Evolutionary conservation across 2,888 invertebrate species (phyloP).

Genomic region (Drosophila niveifrons): DNA sequence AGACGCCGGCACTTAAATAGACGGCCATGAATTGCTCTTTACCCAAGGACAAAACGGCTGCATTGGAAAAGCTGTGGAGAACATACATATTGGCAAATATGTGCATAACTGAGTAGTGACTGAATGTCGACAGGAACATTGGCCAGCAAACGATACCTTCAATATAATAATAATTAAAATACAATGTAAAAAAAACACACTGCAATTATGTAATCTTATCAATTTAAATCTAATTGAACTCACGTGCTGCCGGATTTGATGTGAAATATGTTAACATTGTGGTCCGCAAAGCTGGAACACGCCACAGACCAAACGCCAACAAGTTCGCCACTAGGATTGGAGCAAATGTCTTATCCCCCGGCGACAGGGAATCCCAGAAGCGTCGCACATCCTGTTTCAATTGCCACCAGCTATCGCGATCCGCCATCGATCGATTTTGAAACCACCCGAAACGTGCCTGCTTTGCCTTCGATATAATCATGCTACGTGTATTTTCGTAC

Average conservation of each 20-base stretch:
- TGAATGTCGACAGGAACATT: slow-evolving; percentile 97
- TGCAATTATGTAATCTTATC: neutral
- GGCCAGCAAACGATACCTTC: slow-evolving; percentile 92
- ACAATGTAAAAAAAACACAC: slow-evolving; percentile 46
- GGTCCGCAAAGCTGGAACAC: slow-evolving; percentile 89
- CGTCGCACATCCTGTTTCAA: slow-evolving; percentile 70
- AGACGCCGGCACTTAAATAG: slow-evolving; percentile 94
- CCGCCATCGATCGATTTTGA: slow-evolving; percentile 47
- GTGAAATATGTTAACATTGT: slow-evolving; percentile 94
- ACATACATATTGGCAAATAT: slow-evolving; percentile 98
- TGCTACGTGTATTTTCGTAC: slow-evolving; percentile 89
- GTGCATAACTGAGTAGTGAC: slow-evolving; percentile 95
- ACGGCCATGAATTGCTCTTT: slow-evolving; percentile 96
- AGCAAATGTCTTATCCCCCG: slow-evolving; percentile 92
- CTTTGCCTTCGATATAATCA: slow-evolving; percentile 84
- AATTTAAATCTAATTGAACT: slow-evolving; percentile 80
- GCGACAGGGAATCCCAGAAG: slow-evolving; percentile 90
- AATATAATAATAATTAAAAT: neutral
- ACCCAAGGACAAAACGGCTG: slow-evolving; percentile 91
- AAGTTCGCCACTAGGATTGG: slow-evolving; percentile 92
- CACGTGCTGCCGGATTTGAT: slow-evolving; percentile 92
- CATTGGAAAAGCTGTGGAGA: slow-evolving; percentile 90
- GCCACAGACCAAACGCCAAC: slow-evolving; percentile 93
- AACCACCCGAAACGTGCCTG: slow-evolving; percentile 83
- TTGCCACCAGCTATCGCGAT: slow-evolving; percentile 67